Percentiles rank a stretch among this genome's conserved stretches.
These are phyloP conservation scores for Bathybates hornii DNA, from an alignment of 2,113 vertebrate genomes.

Conservation along the genomic window DNA sequence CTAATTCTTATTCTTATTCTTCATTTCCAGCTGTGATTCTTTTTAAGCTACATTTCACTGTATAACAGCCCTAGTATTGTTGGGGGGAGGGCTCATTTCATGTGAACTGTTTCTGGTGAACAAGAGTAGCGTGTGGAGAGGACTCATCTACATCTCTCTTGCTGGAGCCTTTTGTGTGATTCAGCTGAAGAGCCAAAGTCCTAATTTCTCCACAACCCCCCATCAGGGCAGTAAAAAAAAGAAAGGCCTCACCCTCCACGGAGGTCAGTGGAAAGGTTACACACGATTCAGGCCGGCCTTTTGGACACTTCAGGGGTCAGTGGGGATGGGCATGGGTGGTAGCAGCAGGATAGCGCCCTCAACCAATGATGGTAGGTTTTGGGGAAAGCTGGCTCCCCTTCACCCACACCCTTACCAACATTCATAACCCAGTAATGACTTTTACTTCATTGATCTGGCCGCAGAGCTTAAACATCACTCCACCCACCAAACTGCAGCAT, in stretches of 20 bases:
- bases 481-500: constrained; percentile 27
- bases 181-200: constrained; percentile 6
- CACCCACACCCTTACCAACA: constrained; percentile 26
- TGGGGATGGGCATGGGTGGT: constrained; percentile 51
- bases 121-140: not conserved
- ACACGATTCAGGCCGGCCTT: constrained; percentile 49
- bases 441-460: constrained; percentile 63
- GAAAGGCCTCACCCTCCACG: not conserved
- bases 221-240: constrained; percentile 22
- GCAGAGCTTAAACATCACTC: constrained; percentile 27
- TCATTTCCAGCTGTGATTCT: not conserved
- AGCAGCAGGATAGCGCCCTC: constrained; percentile 3
- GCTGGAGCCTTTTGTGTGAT: constrained; percentile 18
- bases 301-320: constrained; percentile 63
- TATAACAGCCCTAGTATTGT: not conserved
- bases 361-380: constrained; percentile 33
- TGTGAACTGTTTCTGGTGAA: not conserved
- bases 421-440: constrained; percentile 67
- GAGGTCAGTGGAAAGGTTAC: constrained; percentile 66
- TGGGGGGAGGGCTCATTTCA: not conserved
- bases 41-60: not conserved
- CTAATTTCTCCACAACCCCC: constrained; percentile 24
- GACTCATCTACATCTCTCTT: not conserved
- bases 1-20: too few relatives aligned
- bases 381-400: constrained; percentile 27